Conservation (phyloP, 2,888 invertebrate genomes). For the Pristionchus maxplancki region DNA sequence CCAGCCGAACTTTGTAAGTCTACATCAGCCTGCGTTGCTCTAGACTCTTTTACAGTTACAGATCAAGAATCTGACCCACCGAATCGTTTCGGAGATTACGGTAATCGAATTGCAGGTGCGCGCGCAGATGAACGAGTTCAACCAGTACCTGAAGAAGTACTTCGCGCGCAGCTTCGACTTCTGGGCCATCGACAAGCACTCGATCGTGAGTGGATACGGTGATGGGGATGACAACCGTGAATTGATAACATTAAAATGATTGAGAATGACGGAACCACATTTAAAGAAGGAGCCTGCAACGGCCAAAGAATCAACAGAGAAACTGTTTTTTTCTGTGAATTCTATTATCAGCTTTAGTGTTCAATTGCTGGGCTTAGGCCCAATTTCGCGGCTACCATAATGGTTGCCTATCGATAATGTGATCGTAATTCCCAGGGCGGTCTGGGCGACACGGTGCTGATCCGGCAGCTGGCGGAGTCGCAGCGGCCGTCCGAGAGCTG, state of each 20-base stretch:
- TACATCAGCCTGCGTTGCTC: no score
- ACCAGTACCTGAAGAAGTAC: conserved; percentile 73
- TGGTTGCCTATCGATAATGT: background rate
- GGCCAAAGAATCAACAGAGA: no score
- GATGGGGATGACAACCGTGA: background rate
- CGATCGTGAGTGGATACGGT: conserved; percentile 35
- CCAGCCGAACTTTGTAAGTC: no score
- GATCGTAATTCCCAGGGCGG: conserved; percentile 51
- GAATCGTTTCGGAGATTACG: background rate
- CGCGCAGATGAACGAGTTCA: conserved; percentile 73
- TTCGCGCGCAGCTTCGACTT: conserved; percentile 71
- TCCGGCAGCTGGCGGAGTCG: conserved; percentile 65
- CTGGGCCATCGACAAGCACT: conserved; percentile 70
- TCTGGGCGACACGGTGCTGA: conserved; percentile 72
- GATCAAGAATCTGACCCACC: background rate
- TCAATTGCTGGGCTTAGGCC: no score
- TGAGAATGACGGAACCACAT: no score
- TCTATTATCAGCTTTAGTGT: no score
- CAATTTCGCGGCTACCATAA: no score
- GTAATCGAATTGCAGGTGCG: conserved; percentile 62
- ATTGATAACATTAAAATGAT: no score
- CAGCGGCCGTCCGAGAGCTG: conserved; percentile 69
- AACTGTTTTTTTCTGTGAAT: no score
- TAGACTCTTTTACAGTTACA: no score
- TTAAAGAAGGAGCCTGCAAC: no score